A percentile compares a stretch with the other conserved stretches of the same genome.
These are phyloP conservation scores for Trilocha varians DNA, from an alignment of 2,888 invertebrate genomes.

Conservation along the genomic window DNA sequence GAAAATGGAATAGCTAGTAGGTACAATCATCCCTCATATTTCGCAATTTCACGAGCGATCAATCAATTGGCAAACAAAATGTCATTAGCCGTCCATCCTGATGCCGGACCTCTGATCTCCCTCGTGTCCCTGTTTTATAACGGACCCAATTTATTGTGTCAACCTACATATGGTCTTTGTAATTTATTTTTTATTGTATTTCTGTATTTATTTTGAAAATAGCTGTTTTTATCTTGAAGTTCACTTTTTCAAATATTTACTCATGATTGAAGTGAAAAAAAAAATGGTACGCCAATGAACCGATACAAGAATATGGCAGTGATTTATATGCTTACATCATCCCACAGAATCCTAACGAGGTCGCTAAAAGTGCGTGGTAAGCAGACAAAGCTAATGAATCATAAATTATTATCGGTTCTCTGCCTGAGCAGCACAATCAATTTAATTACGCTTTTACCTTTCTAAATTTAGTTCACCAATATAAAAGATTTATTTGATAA, in stretches of 20 bases:
- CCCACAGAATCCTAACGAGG: neutral
- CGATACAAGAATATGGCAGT: neutral
- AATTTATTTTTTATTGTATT: neutral
- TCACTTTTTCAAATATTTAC: neutral
- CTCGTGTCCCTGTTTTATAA: slow-evolving; percentile 5
- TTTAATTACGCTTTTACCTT: slow-evolving; percentile 33
- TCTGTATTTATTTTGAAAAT: neutral
- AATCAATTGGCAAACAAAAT: slow-evolving; percentile 30
- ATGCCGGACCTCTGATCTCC: slow-evolving; percentile 13
- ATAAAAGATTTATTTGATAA: neutral
- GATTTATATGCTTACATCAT: neutral
- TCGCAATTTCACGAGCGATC: slow-evolving; percentile 20
- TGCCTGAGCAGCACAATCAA: slow-evolving; percentile 33
- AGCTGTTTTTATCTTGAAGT: neutral
- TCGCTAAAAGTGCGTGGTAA: slow-evolving; percentile 18
- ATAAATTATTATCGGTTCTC: slow-evolving; percentile 36
- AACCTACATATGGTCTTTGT: slow-evolving; percentile 6
- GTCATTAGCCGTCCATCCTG: slow-evolving; percentile 20
- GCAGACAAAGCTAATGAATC: slow-evolving; percentile 35
- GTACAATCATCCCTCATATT: slow-evolving; percentile 10
- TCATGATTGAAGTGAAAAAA: no score
- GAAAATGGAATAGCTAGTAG: neutral
- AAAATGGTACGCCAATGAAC: no score
- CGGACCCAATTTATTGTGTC: slow-evolving; percentile 4
- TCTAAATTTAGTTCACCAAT: slow-evolving; percentile 23